These are phyloP conservation scores for Cyanocitta stelleri DNA, from an alignment of 2,113 vertebrate species.

Conservation along the genomic window DNA sequence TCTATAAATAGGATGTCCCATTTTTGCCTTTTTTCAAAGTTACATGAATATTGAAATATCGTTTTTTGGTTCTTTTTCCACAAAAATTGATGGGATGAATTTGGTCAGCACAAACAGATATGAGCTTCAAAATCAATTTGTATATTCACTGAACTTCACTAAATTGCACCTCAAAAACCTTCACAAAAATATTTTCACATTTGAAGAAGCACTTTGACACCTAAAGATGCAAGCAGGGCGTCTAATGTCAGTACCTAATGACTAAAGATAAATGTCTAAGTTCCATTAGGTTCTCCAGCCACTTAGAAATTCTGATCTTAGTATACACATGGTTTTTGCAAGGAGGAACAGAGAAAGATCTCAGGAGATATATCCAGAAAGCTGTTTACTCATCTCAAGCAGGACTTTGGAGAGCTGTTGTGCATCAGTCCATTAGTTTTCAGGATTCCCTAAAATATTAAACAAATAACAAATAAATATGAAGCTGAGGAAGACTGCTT, in stretches of 20 bases:
- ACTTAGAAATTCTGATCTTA: neutral
- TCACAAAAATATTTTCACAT: neutral
- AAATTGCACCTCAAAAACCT: neutral
- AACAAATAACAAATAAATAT: neutral
- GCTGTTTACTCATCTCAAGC: neutral
- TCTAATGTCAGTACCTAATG: neutral
- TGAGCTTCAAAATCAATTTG: neutral
- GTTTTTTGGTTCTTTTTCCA: neutral
- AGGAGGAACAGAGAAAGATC: neutral
- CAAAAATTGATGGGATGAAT: neutral
- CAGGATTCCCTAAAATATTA: neutral
- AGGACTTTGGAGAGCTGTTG: neutral
- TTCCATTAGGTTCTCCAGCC: neutral
- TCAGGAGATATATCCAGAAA: neutral
- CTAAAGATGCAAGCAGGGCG: neutral
- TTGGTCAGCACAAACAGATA: neutral
- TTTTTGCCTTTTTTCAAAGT: neutral
- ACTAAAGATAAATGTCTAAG: neutral
- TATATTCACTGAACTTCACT: neutral
- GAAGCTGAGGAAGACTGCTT: neutral
- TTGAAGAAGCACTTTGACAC: neutral
- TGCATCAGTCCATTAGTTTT: neutral
- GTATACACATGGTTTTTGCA: neutral
- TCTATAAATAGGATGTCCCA: neutral
- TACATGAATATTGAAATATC: neutral